A percentile compares a stretch with the other conserved stretches of the same genome.
Evolutionary conservation across 1,140 invertebrate species (phyloP).

Genomic region (Batillaria attramentaria): DNA sequence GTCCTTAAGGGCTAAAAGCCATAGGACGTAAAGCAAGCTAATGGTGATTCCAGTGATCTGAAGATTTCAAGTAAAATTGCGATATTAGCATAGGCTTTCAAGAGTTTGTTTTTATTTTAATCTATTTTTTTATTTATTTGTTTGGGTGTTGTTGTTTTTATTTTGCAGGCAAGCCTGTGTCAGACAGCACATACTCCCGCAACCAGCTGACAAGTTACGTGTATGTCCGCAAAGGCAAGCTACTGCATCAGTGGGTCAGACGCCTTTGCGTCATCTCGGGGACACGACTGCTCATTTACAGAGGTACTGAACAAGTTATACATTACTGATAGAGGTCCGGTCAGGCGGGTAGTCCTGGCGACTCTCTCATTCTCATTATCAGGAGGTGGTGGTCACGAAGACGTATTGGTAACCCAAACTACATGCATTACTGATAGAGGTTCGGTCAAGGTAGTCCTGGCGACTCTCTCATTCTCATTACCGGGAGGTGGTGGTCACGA

Average conservation of each 20-base stretch:
- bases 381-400: too few relatives aligned
- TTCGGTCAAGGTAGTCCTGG: too few relatives aligned
- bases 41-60: background rate
- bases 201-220: conserved; percentile 63
- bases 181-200: conserved; percentile 67
- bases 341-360: too few relatives aligned
- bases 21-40: too few relatives aligned
- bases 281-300: conserved; percentile 68
- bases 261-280: conserved; percentile 68
- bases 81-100: background rate
- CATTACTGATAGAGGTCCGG: too few relatives aligned
- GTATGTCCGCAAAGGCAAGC: conserved; percentile 66
- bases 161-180: conserved; percentile 67
- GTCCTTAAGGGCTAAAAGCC: too few relatives aligned
- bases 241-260: conserved; percentile 68
- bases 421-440: too few relatives aligned
- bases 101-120: background rate
- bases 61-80: background rate
- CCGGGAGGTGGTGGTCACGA: too few relatives aligned
- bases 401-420: too few relatives aligned
- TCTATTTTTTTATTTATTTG: background rate
- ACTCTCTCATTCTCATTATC: too few relatives aligned
- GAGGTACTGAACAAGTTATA: too few relatives aligned
- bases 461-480: too few relatives aligned
- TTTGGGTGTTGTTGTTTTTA: background rate